Conservation (phyloP, 2,797 vertebrate genomes). For the Adelosebastes latens region DNA sequence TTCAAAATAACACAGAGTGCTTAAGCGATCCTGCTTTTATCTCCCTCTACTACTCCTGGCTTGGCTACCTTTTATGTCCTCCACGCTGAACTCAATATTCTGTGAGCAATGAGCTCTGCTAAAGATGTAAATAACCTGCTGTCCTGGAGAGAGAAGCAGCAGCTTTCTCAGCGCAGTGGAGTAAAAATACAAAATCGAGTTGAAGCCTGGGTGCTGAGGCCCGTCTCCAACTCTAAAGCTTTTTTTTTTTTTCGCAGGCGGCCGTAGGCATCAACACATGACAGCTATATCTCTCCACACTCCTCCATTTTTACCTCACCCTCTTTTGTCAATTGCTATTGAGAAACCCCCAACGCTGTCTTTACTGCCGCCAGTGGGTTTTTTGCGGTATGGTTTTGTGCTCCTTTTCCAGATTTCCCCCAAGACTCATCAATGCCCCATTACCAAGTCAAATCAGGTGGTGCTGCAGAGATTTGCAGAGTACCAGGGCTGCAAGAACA, state of each 20-base stretch:
- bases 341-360: constrained; percentile 81
- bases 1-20: constrained; percentile 75
- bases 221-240: constrained; percentile 58
- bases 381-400: constrained; percentile 76
- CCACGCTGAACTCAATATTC: constrained; percentile 67
- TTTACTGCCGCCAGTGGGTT: constrained; percentile 77
- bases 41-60: constrained; percentile 69
- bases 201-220: constrained; percentile 39
- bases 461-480: constrained; percentile 88
- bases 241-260: constrained; percentile 49
- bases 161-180: constrained; percentile 37
- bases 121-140: constrained; percentile 78
- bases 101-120: constrained; percentile 76
- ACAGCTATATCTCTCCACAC: constrained; percentile 72
- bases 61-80: constrained; percentile 75
- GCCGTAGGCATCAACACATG: constrained; percentile 78
- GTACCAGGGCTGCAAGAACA: constrained; percentile 62
- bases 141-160: constrained; percentile 59
- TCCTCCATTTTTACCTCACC: constrained; percentile 48
- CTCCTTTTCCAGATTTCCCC: constrained; percentile 84
- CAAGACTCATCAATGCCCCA: constrained; percentile 95
- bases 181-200: constrained; percentile 67
- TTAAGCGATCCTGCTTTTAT: constrained; percentile 78
- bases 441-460: constrained; percentile 99
- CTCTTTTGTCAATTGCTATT: constrained; percentile 77